phyloP scores from a whole-genome alignment of 2,113 vertebrate species.

The Lota lota region DNA sequence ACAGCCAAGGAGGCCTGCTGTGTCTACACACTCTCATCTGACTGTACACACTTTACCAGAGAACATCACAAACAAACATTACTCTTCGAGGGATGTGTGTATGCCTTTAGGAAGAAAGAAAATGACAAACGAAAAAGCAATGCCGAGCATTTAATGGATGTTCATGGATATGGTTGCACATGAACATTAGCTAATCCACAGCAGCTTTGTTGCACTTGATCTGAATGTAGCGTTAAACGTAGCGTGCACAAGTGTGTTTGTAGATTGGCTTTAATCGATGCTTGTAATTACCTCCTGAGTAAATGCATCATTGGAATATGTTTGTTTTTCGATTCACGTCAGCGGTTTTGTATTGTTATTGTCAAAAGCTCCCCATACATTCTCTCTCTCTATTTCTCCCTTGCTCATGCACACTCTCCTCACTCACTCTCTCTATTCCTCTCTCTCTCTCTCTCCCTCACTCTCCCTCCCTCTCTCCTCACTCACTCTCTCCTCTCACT shows the following conservation, averaged over 20 bases:
- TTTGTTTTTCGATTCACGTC: constrained; percentile 32
- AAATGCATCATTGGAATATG: constrained; percentile 30
- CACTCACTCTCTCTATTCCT: too few relatives aligned
- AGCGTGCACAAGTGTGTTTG: constrained; percentile 18
- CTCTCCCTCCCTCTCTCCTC: too few relatives aligned
- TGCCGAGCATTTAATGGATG: constrained; percentile 3
- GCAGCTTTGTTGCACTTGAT: constrained; percentile 2
- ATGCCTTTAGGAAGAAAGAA: constrained; percentile 14
- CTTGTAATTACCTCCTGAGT: constrained; percentile 33
- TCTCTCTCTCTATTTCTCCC: too few relatives aligned
- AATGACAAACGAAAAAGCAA: background rate
- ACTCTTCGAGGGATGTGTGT: constrained; percentile 43
- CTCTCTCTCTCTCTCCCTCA: too few relatives aligned
- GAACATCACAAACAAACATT: constrained; percentile 27
- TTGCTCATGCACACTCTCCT: too few relatives aligned
- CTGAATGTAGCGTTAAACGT: constrained; percentile 27
- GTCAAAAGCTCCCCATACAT: background rate
- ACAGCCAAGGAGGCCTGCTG: constrained; percentile 25
- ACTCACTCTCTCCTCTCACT: too few relatives aligned
- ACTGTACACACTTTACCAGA: constrained; percentile 3
- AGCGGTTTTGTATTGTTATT: constrained; percentile 10
- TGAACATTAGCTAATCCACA: constrained; percentile 41
- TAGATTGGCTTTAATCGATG: constrained; percentile 29
- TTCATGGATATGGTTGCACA: background rate
- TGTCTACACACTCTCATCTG: background rate